phyloP scores from a whole-genome alignment of 2,888 invertebrate genomes.

The Chrysomela aeneicollis region DNA sequence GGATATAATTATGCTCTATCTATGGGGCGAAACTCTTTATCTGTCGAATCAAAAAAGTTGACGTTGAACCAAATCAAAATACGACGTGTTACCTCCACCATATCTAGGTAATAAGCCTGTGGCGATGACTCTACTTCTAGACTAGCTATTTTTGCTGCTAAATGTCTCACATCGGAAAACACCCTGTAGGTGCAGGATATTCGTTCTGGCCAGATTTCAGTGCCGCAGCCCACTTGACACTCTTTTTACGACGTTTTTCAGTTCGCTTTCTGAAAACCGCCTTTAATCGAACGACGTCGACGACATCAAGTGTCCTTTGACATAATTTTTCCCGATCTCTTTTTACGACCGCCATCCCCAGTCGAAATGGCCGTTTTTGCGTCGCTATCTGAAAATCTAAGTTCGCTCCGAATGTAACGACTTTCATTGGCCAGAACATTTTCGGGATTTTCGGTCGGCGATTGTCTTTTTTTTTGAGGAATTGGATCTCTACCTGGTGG shows the following conservation, averaged over 20 bases:
- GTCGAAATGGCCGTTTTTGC: slow-evolving; percentile 6
- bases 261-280: slow-evolving; percentile 20
- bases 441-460: neutral
- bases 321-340: slow-evolving; percentile 22
- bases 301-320: slow-evolving; percentile 15
- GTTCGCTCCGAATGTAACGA: neutral
- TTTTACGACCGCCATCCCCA: slow-evolving; percentile 1
- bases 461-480: neutral
- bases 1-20: too few relatives aligned
- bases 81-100: too few relatives aligned
- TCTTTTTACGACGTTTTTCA: slow-evolving; percentile 25
- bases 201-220: neutral
- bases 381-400: slow-evolving; percentile 20
- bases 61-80: too few relatives aligned
- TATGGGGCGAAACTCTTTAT: too few relatives aligned
- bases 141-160: too few relatives aligned
- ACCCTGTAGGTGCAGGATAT: neutral
- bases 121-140: too few relatives aligned
- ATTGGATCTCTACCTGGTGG: neutral
- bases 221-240: slow-evolving; percentile 18
- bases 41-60: too few relatives aligned
- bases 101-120: too few relatives aligned
- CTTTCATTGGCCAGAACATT: neutral
- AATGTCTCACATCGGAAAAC: too few relatives aligned
- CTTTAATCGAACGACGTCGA: slow-evolving; percentile 18